A percentile compares a stretch with the other conserved stretches of the same genome.
Evolutionary conservation across 1,140 invertebrate species (phyloP).

Genomic region (Ceratina japonica): DNA sequence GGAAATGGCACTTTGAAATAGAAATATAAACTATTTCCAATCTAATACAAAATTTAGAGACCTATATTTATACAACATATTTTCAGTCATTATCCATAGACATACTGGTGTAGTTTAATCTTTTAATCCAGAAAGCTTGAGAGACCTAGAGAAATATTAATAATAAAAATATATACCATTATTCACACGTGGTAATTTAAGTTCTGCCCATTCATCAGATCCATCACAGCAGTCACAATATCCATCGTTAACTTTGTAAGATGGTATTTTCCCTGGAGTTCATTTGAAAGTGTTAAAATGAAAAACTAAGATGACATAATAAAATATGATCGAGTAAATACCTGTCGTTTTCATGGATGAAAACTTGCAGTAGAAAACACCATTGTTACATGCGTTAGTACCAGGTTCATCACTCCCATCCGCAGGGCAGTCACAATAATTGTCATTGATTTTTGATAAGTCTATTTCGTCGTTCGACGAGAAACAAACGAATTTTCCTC

Average conservation of each 20-base stretch:
- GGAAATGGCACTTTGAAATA: no score
- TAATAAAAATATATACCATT: conserved; percentile 43
- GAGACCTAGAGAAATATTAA: not conserved
- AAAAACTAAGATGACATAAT: conserved; percentile 1
- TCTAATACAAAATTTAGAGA: no score
- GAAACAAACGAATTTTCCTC: conserved; percentile 77
- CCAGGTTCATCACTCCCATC: conserved; percentile 95
- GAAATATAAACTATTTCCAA: no score
- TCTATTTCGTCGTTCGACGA: conserved; percentile 72
- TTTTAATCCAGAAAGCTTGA: not conserved
- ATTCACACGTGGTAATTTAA: conserved; percentile 37
- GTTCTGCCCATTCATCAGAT: conserved; percentile 85
- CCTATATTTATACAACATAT: no score
- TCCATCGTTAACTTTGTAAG: conserved; percentile 93
- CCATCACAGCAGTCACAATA: conserved; percentile 96
- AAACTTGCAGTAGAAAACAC: conserved; percentile 87
- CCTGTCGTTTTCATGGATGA: conserved; percentile 42
- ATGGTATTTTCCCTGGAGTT: conserved; percentile 78
- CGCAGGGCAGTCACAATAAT: conserved; percentile 93
- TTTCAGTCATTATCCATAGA: no score
- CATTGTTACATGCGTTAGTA: conserved; percentile 92
- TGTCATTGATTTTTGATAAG: conserved; percentile 91
- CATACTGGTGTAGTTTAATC: no score
- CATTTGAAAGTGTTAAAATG: conserved; percentile 16
- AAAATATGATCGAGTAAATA: conserved; percentile 30